A percentile compares a stretch with the other conserved stretches of the same genome.
These are phyloP conservation scores for Autographa gamma DNA, from an alignment of 2,888 invertebrate genomes.

Conservation along the genomic window DNA sequence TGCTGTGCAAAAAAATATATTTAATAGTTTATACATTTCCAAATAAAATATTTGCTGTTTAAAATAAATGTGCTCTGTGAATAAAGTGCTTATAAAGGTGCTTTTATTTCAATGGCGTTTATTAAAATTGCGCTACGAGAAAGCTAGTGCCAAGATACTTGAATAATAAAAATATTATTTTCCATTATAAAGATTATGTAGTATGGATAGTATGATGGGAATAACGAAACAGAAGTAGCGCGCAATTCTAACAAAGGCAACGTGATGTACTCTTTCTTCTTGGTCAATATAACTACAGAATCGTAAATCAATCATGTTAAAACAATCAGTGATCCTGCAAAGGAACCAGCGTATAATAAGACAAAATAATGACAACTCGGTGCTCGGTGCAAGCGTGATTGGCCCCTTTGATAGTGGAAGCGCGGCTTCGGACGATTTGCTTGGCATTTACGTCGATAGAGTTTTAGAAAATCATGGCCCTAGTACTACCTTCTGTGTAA, in stretches of 20 bases:
- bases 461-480: too few relatives aligned
- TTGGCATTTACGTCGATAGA: too few relatives aligned
- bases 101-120: constrained; percentile 35
- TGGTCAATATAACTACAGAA: constrained; percentile 30
- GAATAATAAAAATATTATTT: constrained; percentile 3
- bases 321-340: constrained; percentile 52
- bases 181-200: not conserved
- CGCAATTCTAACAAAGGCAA: constrained; percentile 33
- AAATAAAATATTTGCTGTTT: constrained; percentile 47
- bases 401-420: constrained; percentile 49
- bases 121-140: constrained; percentile 44
- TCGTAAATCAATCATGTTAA: constrained; percentile 5
- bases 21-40: constrained; percentile 59
- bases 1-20: constrained; percentile 83
- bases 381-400: constrained; percentile 65
- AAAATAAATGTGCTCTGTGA: constrained; percentile 61
- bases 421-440: constrained; percentile 40
- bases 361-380: constrained; percentile 49
- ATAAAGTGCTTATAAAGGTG: constrained; percentile 47
- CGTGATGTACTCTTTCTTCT: not conserved
- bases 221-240: not conserved
- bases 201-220: not conserved
- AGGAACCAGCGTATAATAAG: constrained; percentile 43
- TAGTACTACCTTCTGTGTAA: too few relatives aligned
- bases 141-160: constrained; percentile 16